Base-by-base conservation (phyloP, 2,113 vertebrate species). In the Eurypyga helias region DNA sequence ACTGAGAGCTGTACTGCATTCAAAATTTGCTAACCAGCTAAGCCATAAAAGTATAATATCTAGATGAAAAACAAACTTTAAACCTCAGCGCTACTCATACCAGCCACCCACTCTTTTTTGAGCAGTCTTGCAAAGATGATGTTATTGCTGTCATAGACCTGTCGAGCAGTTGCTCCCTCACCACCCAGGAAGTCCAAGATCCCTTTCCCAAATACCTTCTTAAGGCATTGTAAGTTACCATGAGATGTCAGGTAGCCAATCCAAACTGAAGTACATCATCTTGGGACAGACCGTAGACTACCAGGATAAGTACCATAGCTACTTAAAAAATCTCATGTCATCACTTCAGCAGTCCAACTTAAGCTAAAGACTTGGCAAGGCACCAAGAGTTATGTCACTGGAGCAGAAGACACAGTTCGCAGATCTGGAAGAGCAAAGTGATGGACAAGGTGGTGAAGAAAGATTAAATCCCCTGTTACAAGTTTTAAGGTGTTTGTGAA, bases 361-460 rank as follows among this genome's bases (percentile, higher is more conserved):
- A 26, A 92, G 33, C 87, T 31, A 61, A 94, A 71, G n/a, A 8
- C 51, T 61, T 95, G 95, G 95, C 90, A 49, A 79, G 36, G 61
- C 45, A 73, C 79, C 94, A 96, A 62, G 33, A 14, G 20, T 80
- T 60, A 66, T 23, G 72, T 69, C 93, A 60, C 60, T 43, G 26
- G 46, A 87, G 82, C 26, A 82, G 13, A 21, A 64, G 76, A 28
- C 46, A 46, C 0, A 4, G 23, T 86, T 55, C 82, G 71, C 45
- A 72, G 85, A 79, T 20, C 46, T 38, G 58, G 75, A 88, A 88
- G 60, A 61, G n/a, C 54, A 83, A 93, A 96, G 79, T 80, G 87
- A 96, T 75, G 70, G 94, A 87, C 92, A 92, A 94, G 31, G 87
- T 66, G 52, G 60, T 83, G 29, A 82, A 86, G 64, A 90, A 87